phyloP scores from a whole-genome alignment of 2,113 vertebrate species.

The Coturnix japonica region DNA sequence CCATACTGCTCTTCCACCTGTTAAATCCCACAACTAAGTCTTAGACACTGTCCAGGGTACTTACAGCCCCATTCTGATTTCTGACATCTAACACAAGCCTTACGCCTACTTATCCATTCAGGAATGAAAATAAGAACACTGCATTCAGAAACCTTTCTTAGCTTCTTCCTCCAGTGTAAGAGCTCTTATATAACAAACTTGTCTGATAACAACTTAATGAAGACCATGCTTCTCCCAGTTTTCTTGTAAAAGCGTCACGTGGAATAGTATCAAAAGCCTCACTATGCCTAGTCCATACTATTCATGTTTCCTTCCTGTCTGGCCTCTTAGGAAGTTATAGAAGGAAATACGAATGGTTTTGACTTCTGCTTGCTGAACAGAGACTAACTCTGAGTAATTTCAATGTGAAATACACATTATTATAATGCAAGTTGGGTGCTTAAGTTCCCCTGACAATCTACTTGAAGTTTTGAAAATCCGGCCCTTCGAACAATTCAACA shows the following conservation, averaged over 20 bases:
- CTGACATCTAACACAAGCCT: not conserved
- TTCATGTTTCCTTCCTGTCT: not conserved
- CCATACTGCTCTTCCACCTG: not conserved
- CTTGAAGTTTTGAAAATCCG: not conserved
- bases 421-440: not conserved
- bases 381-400: not conserved
- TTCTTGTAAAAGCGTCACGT: not conserved
- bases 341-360: not conserved
- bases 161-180: not conserved
- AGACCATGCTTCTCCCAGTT: not conserved
- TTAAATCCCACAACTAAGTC: not conserved
- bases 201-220: not conserved
- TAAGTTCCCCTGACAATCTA: not conserved
- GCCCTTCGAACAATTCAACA: not conserved
- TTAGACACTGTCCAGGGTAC: not conserved
- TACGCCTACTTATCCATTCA: not conserved
- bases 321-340: not conserved
- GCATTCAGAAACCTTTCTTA: not conserved
- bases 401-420: not conserved
- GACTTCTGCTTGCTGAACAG: not conserved
- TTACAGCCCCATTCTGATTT: not conserved
- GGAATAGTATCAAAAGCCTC: not conserved
- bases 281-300: not conserved
- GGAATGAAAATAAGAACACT: not conserved
- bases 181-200: not conserved